Base-by-base conservation (phyloP, 1,140 invertebrate species). In the Drosophila sp. region DNA sequence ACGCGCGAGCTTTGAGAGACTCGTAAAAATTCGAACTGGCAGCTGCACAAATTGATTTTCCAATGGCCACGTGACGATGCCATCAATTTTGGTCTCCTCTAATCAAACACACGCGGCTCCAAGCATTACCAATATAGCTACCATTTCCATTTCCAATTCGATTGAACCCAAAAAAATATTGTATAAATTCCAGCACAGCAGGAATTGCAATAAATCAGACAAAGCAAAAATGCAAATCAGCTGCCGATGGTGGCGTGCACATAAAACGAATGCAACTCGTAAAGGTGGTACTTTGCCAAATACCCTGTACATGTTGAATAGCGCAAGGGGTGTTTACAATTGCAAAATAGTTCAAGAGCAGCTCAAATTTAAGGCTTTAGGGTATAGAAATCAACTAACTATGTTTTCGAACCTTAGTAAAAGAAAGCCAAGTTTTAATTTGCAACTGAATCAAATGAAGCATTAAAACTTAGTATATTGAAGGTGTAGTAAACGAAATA, bases 201-300 rank as follows among this genome's bases (percentile, higher is more conserved):
- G 62, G 59, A 81, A 81, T 74, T 78, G 74, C 74, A 72, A 82
- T 78, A 81, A 81, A 82, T 81, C 61, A 76, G 64, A 82, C 81
- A 75, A 78, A 45, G 56, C 73, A 32, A 70, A 82, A 78, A 82
- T 82, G 79, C 71, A 78, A 81, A 81, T 81, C 79, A 59, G 62
- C 7, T 61, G 56, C 32, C 62, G 50, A 27, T 38, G 18, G 21
- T 53, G 34, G 46, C 36, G 54, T 13, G 41, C 34, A 61, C 56
- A 71, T 57, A 50, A 62, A 65, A 48, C 36, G 45, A 25, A 32
- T 54, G 64, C 45, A 67, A 61, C 64, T 80, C 57, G 67, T 57
- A 64, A 61, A 67, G 53, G 46, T 69, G 41, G 45, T 41, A 59
- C 40, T 18, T 34, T 32, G 36, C 9, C 6, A 40, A 21, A 36